Evolutionary conservation across 1,140 invertebrate genomes (phyloP).

Genomic region (Battus philenor): DNA sequence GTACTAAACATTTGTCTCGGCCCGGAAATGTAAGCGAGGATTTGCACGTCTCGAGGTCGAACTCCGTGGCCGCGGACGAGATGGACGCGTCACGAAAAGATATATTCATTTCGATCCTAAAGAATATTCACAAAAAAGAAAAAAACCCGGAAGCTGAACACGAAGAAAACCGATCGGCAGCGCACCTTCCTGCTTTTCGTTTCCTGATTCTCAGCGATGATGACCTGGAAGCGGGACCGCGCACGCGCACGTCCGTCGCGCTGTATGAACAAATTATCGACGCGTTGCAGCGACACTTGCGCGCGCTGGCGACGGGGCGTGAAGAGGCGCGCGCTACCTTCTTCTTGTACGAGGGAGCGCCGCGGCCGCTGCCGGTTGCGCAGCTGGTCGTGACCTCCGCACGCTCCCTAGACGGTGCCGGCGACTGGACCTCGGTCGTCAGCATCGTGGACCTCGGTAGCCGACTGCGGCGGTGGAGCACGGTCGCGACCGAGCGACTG

Average conservation of each 20-base stretch:
- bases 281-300: slow-evolving; percentile 20
- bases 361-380: slow-evolving; percentile 17
- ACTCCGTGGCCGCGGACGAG: not conserved
- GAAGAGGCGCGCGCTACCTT: slow-evolving; percentile 18
- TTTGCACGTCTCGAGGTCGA: too few species aligned
- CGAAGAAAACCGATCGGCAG: not conserved
- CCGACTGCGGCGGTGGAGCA: slow-evolving; percentile 18
- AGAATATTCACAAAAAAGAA: too few species aligned
- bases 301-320: slow-evolving; percentile 15
- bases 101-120: too few species aligned
- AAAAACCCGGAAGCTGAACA: too few species aligned
- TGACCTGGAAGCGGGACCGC: not conserved
- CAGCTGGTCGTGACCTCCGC: slow-evolving; percentile 21
- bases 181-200: too few species aligned
- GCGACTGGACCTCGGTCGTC: slow-evolving; percentile 29
- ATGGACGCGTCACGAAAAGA: slow-evolving; percentile 1
- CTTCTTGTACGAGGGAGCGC: slow-evolving; percentile 29
- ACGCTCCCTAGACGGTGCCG: slow-evolving; percentile 20
- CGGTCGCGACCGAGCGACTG: slow-evolving; percentile 3
- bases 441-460: slow-evolving; percentile 17
- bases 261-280: slow-evolving; percentile 31
- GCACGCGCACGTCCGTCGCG: not conserved
- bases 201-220: slow-evolving; percentile 17
- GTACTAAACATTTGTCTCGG: not conserved
- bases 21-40: slow-evolving; percentile 11